Evolutionary conservation across 2,113 vertebrate species (phyloP), one percentile per base, ranked within the genome.

Genomic region (Nycticebus coucang): DNA sequence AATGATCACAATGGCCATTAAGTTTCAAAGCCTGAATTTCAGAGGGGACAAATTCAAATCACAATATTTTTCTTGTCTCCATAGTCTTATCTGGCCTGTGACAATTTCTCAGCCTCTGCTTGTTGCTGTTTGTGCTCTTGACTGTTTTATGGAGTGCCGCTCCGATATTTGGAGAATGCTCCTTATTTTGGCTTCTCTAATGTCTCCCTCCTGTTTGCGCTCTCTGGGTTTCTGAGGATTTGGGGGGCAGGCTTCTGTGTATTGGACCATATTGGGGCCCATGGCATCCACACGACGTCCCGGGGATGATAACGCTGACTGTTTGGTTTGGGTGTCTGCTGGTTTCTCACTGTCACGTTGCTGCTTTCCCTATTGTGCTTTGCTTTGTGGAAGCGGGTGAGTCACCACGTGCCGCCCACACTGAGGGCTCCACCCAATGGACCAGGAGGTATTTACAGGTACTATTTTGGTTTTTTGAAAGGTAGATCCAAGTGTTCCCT

Each of bases 281-380:
- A 0, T 2, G 4, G 19, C 4, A 0, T 14, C 21, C 26, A 15
- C 3, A 0, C 2, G 87, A 9, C 11, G 0, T n/a, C 17, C 22
- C 3, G 19, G 28, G 21, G 21, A 6, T 0, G 28, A 19, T 14
- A 0, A 10, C 17, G 15, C 12, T 68, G 55, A 21, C 26, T 24
- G 24, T 28, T 35, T 30, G 85, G 53, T 57, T 21, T 17, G 0
- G n/a, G 41, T 50, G 41, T 33, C 41, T 57, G 12, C 4, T 24
- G 7, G 0, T 57, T 37, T 60, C 57, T 2, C 5, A 5, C 1
- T 1, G 1, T 24, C 2, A 17, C 0, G 0, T 24, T 17, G 45
- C n/a, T 37, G 3, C 50, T 33, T 83, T 55, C 7, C 12, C 45
- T 74, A 30, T 33, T 18, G 24, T 8, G 15, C 9, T 80, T 60